A percentile compares a stretch with the other conserved stretches of the same genome.
phyloP scores from a whole-genome alignment of 2,888 invertebrate species.

The Polietes domitor region DNA sequence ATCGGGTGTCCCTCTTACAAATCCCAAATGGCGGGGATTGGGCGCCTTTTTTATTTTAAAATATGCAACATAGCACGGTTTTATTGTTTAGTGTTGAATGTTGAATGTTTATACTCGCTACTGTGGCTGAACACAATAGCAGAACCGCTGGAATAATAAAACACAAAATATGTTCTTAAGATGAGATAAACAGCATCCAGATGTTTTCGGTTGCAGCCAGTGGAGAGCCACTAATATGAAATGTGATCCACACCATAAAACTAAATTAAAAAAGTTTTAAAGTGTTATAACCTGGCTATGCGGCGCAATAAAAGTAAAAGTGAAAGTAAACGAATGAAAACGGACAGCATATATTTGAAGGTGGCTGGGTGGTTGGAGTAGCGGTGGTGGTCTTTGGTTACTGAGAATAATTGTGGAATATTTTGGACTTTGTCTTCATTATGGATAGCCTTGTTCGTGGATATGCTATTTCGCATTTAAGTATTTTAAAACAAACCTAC shows the following conservation, averaged over 20 bases:
- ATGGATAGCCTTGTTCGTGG: too few species aligned
- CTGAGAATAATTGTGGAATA: too few species aligned
- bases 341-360: not conserved
- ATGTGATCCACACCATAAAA: slow-evolving; percentile 25
- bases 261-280: slow-evolving; percentile 35
- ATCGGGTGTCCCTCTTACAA: not conserved
- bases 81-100: slow-evolving; percentile 13
- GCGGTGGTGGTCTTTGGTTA: not conserved
- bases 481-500: too few species aligned
- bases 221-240: not conserved
- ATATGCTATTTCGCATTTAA: too few species aligned
- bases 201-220: not conserved
- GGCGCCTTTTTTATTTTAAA: not conserved
- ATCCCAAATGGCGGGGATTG: not conserved
- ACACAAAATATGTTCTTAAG: not conserved
- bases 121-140: too few species aligned
- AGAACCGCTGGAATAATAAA: not conserved
- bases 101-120: not conserved
- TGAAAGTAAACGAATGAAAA: not conserved
- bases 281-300: not conserved
- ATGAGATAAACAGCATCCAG: not conserved
- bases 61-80: slow-evolving; percentile 11
- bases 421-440: too few species aligned
- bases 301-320: slow-evolving; percentile 23
- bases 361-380: not conserved